These are phyloP conservation scores for Semnornis frantzii DNA, from an alignment of 2,113 vertebrate species.

Conservation along the genomic window DNA sequence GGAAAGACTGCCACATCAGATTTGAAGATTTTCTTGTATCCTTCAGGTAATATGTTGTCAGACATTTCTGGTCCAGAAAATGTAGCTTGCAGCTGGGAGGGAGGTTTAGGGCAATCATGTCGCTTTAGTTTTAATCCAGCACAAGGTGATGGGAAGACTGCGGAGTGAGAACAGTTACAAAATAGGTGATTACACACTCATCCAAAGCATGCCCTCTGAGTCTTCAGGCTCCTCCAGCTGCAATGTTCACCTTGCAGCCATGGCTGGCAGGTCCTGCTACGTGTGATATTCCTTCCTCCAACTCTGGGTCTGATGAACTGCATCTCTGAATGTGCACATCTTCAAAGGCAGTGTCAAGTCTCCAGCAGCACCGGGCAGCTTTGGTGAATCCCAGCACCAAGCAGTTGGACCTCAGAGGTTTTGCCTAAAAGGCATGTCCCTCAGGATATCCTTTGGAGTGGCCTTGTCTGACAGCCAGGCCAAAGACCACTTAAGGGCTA, in stretches of 20 bases:
- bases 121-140: neutral
- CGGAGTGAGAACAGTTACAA: neutral
- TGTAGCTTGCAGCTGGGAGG: neutral
- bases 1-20: neutral
- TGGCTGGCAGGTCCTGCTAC: neutral
- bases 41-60: neutral
- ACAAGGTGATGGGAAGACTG: rapidly evolving
- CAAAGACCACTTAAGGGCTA: neutral
- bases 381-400: neutral
- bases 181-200: no score
- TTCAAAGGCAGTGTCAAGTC: neutral
- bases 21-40: neutral
- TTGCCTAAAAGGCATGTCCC: neutral
- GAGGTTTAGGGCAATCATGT: neutral
- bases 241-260: neutral
- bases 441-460: neutral
- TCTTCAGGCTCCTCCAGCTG: neutral
- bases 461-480: neutral
- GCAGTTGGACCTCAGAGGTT: neutral
- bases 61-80: neutral
- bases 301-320: neutral
- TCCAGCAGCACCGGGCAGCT: neutral
- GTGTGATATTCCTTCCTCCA: neutral
- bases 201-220: neutral
- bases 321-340: neutral